Conservation (phyloP, 2,797 vertebrate genomes). For the Lacerta viridis region DNA sequence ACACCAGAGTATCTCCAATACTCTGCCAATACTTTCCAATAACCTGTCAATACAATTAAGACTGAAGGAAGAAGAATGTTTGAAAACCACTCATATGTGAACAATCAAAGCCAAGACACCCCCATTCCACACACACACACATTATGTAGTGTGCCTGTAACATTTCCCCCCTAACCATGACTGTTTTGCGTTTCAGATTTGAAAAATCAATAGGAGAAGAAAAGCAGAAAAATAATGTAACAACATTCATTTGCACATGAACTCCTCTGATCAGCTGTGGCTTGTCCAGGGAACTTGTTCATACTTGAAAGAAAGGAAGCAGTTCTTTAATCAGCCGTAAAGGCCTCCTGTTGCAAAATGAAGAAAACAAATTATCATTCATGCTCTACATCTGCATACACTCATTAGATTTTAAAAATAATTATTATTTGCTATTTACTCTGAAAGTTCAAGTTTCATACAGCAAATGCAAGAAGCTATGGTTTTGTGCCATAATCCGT, state of each 20-base stretch:
- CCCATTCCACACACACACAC: neutral
- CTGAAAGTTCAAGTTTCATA: neutral
- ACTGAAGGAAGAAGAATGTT: neutral
- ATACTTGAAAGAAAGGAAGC: conserved; percentile 83
- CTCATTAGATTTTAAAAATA: neutral
- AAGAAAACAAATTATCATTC: conserved; percentile 6
- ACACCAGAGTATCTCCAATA: neutral
- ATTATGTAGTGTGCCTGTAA: neutral
- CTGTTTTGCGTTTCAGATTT: conserved; percentile 20
- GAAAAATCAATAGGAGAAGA: conserved; percentile 55
- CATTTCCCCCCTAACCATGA: neutral
- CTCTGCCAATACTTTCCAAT: too few relatives aligned
- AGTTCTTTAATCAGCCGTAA: conserved; percentile 77
- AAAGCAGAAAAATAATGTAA: conserved; percentile 51
- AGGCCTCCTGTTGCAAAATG: conserved; percentile 75
- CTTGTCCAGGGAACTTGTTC: conserved; percentile 48
- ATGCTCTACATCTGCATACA: too few relatives aligned
- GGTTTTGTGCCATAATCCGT: neutral
- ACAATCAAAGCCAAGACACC: neutral
- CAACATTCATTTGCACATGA: neutral
- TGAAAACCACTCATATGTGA: neutral
- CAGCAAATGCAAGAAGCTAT: neutral
- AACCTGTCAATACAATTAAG: too few relatives aligned
- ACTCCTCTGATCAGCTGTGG: conserved; percentile 41
- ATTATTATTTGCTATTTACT: neutral